Percentiles rank a stretch among this genome's conserved stretches.
phyloP scores from a whole-genome alignment of 2,797 vertebrate species.

The Trachops cirrhosus region DNA sequence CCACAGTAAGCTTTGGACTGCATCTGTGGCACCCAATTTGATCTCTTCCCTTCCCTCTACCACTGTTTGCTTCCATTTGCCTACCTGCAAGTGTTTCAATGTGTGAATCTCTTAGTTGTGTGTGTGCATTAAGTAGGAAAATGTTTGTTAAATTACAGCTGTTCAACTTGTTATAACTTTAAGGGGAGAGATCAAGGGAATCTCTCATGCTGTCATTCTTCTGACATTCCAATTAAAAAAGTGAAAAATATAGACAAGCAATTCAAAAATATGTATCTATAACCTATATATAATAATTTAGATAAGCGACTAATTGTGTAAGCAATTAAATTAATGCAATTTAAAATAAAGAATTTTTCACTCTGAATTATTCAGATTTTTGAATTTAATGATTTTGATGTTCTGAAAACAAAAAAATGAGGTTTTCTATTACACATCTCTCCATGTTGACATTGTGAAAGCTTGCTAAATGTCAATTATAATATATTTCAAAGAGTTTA shows the following conservation, averaged over 20 bases:
- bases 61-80: not conserved
- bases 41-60: not conserved
- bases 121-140: not conserved
- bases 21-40: not conserved
- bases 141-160: not conserved
- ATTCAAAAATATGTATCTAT: not conserved
- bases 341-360: not conserved
- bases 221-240: not conserved
- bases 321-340: not conserved
- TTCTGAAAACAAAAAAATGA: not conserved
- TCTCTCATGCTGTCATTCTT: not conserved
- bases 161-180: not conserved
- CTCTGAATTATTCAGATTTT: too few species aligned
- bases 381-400: not conserved
- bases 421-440: not conserved
- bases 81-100: not conserved
- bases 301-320: not conserved
- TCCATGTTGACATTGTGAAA: not conserved
- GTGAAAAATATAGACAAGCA: not conserved
- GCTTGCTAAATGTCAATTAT: not conserved
- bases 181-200: not conserved
- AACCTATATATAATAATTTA: not conserved
- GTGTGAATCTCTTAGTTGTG: not conserved
- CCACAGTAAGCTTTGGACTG: not conserved
- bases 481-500: not conserved